Conservation (phyloP, 1,140 invertebrate species). For the Cepaea nemoralis region DNA sequence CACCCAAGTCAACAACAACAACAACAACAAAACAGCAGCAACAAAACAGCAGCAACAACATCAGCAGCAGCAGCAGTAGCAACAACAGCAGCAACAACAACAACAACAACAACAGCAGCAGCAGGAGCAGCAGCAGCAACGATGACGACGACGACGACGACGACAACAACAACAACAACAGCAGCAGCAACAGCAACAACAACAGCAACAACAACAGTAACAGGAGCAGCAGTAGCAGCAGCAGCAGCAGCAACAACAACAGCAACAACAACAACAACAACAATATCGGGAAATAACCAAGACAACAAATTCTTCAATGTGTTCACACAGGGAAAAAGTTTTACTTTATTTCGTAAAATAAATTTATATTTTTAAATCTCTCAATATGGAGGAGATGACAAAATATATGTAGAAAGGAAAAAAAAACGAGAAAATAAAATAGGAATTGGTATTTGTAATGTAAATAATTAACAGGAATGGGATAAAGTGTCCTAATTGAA, state of each 20-base stretch:
- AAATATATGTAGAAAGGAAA: not conserved
- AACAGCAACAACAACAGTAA: slow-evolving; percentile 10
- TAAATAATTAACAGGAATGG: not conserved
- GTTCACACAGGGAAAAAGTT: not conserved
- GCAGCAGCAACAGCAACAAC: not conserved
- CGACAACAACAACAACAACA: not conserved
- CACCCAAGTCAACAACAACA: not conserved
- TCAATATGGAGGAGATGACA: not conserved
- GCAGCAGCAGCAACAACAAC: slow-evolving; percentile 9
- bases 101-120: not conserved
- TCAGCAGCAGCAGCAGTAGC: not conserved
- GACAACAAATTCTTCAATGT: not conserved
- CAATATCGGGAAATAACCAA: not conserved
- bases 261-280: slow-evolving; percentile 10
- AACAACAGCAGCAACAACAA: not conserved
- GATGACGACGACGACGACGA: not conserved
- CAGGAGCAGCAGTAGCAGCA: slow-evolving; percentile 3
- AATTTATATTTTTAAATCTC: not conserved
- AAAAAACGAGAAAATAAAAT: not conserved
- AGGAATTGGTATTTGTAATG: not conserved
- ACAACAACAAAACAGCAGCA: no score
- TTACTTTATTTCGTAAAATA: not conserved
- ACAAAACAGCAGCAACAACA: no score
- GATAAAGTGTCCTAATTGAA: not conserved
- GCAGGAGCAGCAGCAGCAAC: not conserved